Evolutionary conservation across 1,140 invertebrate species (phyloP).

Genomic region (Gyrodactylus bullatarudis): DNA sequence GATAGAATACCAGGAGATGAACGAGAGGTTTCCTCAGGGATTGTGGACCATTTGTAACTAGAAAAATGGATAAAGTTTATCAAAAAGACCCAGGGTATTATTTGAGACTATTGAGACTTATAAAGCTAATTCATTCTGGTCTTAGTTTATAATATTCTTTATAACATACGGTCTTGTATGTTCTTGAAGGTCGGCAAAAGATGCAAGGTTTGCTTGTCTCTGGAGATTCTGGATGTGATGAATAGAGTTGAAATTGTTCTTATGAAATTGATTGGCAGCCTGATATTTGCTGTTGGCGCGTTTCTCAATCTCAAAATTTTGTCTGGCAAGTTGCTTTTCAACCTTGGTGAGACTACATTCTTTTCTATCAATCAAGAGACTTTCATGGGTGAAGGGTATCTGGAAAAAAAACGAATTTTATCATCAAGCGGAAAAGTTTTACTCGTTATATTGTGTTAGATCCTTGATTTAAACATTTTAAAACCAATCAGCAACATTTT

Average conservation of each 20-base stretch:
- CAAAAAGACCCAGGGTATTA: no score
- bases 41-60: background rate
- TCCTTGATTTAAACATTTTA: no score
- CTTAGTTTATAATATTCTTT: no score
- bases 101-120: no score
- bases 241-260: background rate
- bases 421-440: no score
- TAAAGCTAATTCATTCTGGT: no score
- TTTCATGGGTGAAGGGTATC: conserved; percentile 82
- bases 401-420: conserved; percentile 16
- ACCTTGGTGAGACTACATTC: conserved; percentile 69
- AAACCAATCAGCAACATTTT: no score
- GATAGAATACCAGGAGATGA: background rate
- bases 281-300: background rate
- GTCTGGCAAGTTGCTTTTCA: conserved; percentile 58
- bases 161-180: no score
- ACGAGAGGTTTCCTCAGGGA: background rate
- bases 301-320: conserved; percentile 9
- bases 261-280: background rate
- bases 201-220: background rate
- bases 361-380: conserved; percentile 61
- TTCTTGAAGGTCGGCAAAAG: background rate
- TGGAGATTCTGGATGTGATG: background rate
- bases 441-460: no score
- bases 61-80: no score